These are phyloP conservation scores for Pygmarrhopalites habei DNA, from an alignment of 1,140 invertebrate species.

Conservation along the genomic window DNA sequence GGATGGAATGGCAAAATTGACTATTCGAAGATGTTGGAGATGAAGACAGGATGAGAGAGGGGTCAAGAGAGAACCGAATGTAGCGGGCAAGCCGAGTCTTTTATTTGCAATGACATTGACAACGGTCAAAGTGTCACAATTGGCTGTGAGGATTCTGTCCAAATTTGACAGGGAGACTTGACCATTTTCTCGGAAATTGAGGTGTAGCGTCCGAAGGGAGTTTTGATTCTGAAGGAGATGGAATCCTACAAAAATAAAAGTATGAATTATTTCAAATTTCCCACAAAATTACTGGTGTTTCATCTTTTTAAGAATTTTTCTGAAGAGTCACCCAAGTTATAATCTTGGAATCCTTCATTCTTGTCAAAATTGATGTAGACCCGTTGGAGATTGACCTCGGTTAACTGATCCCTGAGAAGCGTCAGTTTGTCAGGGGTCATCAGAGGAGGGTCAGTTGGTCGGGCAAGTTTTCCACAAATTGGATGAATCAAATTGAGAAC, in stretches of 20 bases:
- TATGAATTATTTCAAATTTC: neutral
- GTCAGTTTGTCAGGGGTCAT: neutral
- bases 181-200: slow-evolving; percentile 4
- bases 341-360: neutral
- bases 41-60: neutral
- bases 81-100: neutral
- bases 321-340: neutral
- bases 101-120: slow-evolving; percentile 5
- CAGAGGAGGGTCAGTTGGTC: neutral
- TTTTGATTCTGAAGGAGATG: neutral
- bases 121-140: neutral
- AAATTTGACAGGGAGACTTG: neutral
- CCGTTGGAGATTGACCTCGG: neutral
- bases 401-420: neutral
- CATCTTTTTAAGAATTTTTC: too few relatives aligned
- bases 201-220: neutral
- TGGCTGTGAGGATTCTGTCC: neutral
- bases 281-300: too few relatives aligned
- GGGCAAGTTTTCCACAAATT: neutral
- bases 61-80: neutral
- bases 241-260: neutral
- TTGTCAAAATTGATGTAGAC: slow-evolving; percentile 4
- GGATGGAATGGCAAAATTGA: neutral
- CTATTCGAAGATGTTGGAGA: neutral
- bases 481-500: slow-evolving; percentile 1